A percentile compares a stretch with the other conserved stretches of the same genome.
Evolutionary conservation across 1,140 invertebrate genomes (phyloP).

Genomic region (Charaxes varanes): DNA sequence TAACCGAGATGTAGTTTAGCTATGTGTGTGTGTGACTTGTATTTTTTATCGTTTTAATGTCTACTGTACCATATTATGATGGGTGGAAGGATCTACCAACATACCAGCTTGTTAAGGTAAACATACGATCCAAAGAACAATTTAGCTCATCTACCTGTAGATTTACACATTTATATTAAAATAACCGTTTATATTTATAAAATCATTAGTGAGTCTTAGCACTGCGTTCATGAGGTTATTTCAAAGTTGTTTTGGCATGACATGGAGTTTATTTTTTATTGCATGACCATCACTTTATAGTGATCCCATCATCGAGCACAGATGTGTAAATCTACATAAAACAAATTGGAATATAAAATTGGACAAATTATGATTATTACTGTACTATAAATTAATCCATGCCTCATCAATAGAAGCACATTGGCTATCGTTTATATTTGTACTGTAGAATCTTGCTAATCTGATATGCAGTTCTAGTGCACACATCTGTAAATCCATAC

Average conservation of each 20-base stretch:
- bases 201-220: constrained; percentile 4
- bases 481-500: constrained; percentile 1
- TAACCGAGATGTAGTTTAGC: constrained; percentile 52
- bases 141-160: constrained; percentile 59
- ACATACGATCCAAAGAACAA: constrained; percentile 52
- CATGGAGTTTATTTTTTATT: constrained; percentile 3
- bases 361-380: constrained; percentile 27
- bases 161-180: constrained; percentile 58
- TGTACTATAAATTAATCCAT: constrained; percentile 38
- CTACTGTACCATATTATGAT: constrained; percentile 68
- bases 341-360: constrained; percentile 28
- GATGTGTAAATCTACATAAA: constrained; percentile 64
- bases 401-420: constrained; percentile 62
- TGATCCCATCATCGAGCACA: constrained; percentile 23
- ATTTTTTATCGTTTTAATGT: constrained; percentile 73
- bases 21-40: constrained; percentile 71
- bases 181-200: constrained; percentile 4
- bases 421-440: constrained; percentile 42
- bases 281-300: constrained; percentile 20
- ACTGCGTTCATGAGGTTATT: constrained; percentile 2
- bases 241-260: constrained; percentile 10
- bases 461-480: constrained; percentile 13
- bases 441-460: constrained; percentile 44
- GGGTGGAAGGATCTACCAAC: constrained; percentile 75
- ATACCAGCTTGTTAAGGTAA: constrained; percentile 77